Base-by-base conservation (phyloP, 2,888 invertebrate species). In the Candidula unifasciata region DNA sequence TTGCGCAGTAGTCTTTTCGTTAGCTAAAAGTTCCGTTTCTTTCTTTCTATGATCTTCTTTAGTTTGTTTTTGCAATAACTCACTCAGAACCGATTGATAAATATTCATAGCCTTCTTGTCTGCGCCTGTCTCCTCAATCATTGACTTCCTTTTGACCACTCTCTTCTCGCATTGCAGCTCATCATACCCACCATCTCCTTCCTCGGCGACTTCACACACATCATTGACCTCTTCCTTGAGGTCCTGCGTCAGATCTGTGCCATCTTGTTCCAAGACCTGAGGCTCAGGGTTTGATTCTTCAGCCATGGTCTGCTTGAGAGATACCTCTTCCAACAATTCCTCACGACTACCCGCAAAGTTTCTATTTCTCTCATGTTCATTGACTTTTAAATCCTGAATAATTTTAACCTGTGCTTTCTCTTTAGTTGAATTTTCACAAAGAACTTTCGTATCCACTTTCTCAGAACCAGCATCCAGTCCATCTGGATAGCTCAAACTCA, bases 281-380 rank as follows among this genome's bases (percentile, higher is more conserved):
- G 37, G 13, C 16, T 80, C 24, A 13, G 27, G 35, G n/a, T 69
- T 69, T 18, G 52, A 18, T 52, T 27, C 44, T 27, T 27, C 52
- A 35, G 24, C 33, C 24, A 44, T 0, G n/a, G 44, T 33, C 24
- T 82, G 52, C 52, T 77, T 44, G 27, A 27, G 13, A 13, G 60
- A n/a, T 60, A 6, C n/a, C 18, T 77, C 69, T 27, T 80, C 80
- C 21, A 80, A 10, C n/a, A 84, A 52, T 30, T 84, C 84, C 37
- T 84, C 84, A 8, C 80, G 24, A 24, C 84, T 84, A 54, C 84
- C 84, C 2, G 84, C 84, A 60, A 84, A 84, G 68, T 80, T 80
- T 68, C 84, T 27, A 30, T 84, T 84, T 16, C 54, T 33, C 54
- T 84, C 84, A 54, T 84, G 84, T 33, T 84, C 80, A 33, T 80